Evolutionary conservation across 2,797 vertebrate genomes (phyloP), one percentile per base, ranked within the genome.

Genomic region (Parambassis ranga): DNA sequence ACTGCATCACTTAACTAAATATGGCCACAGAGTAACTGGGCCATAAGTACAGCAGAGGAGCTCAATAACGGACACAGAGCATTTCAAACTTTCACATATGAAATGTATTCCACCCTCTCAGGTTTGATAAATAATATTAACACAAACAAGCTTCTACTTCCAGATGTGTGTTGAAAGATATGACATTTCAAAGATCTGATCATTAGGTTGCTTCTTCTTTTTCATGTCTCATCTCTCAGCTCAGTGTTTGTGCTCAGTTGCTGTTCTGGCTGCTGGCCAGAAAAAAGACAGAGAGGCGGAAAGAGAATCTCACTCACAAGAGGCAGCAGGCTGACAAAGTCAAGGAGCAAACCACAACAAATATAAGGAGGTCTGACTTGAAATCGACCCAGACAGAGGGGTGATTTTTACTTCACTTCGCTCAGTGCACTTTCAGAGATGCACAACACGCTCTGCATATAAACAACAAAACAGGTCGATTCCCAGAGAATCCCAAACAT

Each of bases 1-100:
- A 79, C 63, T 78, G 69, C 70, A 51, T 72, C 72, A 58, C 57
- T 65, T 65, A 67, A 70, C 64, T 46, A 47, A 62, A 74, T 56
- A 66, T 31, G 28, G 47, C 33, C 43, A 24, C 0, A 1, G 37
- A 71, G 58, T 30, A 83, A 76, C 20, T 46, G 23, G 48, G 42
- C 62, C 68, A 58, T 42, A 28, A 57, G 43, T 23, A 37, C 2
- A 33, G 26, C 26, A 26, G 35, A 19, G 4, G 10, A 49, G 18
- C 32, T 65, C 7, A 24, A 9, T 23, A 33, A n/a, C 15, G 24
- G 19, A 44, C 4, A 20, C 46, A 15, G 8, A 26, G 10, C 19
- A 30, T 41, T 51, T 43, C 32, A 72, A 7, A 35, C 32, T 68
- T 48, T 71, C 28, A 68, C 10, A 33, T 20, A 39, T 39, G 7